phyloP scores from a whole-genome alignment of 1,140 invertebrate species.

The Pogonognathellus flavescens region DNA sequence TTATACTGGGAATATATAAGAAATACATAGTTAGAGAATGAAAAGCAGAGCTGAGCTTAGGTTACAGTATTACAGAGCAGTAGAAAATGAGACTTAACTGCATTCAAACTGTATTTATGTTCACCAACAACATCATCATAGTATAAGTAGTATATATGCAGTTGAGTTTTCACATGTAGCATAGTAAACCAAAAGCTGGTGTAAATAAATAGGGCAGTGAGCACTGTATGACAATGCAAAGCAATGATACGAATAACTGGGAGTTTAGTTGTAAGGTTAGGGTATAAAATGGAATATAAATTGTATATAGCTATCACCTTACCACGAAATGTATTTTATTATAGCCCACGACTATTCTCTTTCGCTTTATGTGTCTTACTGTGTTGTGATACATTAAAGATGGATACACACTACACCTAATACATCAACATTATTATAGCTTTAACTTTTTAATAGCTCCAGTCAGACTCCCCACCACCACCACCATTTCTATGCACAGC shows the following conservation, averaged over 20 bases:
- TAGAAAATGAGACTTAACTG: conserved; percentile 24
- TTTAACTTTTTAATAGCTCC: conserved; percentile 41
- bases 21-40: background rate
- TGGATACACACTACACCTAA: background rate
- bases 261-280: conserved; percentile 42
- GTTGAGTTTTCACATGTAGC: background rate
- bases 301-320: conserved; percentile 30
- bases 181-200: background rate
- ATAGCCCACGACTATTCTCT: background rate
- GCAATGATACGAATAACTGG: conserved; percentile 17
- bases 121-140: background rate
- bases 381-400: background rate
- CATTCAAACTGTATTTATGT: background rate
- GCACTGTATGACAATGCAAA: conserved; percentile 8
- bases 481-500: conserved; percentile 34
- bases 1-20: background rate
- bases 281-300: conserved; percentile 29
- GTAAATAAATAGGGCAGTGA: conserved; percentile 46
- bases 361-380: background rate
- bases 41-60: background rate
- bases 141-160: background rate
- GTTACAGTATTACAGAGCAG: conserved; percentile 13
- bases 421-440: conserved; percentile 43
- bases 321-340: conserved; percentile 37
- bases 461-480: conserved; percentile 38